These are phyloP conservation scores for Acrobasis consociella DNA, from an alignment of 2,888 invertebrate species.

Conservation along the genomic window DNA sequence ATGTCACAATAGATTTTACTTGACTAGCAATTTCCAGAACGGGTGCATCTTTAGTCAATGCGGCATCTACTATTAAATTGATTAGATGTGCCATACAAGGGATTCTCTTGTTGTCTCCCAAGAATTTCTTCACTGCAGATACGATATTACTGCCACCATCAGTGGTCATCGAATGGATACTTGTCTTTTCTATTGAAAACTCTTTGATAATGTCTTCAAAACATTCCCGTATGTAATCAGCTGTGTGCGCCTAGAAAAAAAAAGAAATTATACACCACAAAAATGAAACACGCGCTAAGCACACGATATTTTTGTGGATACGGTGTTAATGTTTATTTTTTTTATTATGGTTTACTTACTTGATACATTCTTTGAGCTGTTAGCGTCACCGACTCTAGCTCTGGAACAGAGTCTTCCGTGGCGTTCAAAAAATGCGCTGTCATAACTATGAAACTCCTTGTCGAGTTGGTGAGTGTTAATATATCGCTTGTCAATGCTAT, in stretches of 20 bases:
- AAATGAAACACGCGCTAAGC: too few species aligned
- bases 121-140: not conserved
- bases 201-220: not conserved
- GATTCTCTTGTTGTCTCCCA: not conserved
- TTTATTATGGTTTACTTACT: not conserved
- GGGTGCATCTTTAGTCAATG: slow-evolving; percentile 23
- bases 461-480: not conserved
- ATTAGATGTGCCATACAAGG: not conserved
- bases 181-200: not conserved
- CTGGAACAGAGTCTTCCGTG: not conserved
- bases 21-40: slow-evolving; percentile 29
- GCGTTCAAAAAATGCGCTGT: not conserved
- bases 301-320: too few species aligned
- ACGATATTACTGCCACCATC: too few species aligned
- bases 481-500: slow-evolving; percentile 21
- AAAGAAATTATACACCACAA: too few species aligned
- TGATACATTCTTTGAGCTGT: not conserved
- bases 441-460: not conserved
- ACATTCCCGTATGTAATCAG: not conserved
- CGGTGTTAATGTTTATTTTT: too few species aligned
- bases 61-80: not conserved
- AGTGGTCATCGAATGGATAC: too few species aligned
- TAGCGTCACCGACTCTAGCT: not conserved
- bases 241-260: not conserved
- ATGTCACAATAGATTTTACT: slow-evolving; percentile 45